Percentiles rank a stretch among this genome's conserved stretches.
These are phyloP conservation scores for Pyrocoelia pectoralis DNA, from an alignment of 2,888 invertebrate species.

Conservation along the genomic window DNA sequence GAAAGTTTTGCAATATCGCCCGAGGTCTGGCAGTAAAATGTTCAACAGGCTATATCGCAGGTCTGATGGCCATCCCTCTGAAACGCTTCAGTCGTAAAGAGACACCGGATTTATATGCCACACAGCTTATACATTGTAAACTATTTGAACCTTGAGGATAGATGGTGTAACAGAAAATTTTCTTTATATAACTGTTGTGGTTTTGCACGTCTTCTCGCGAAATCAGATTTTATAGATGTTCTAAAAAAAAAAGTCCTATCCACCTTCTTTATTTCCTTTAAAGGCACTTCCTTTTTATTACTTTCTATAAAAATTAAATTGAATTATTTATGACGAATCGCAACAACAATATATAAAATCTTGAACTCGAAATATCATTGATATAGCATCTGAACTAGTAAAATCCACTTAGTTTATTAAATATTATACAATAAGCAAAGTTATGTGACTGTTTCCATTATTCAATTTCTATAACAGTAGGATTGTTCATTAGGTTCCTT, in stretches of 20 bases:
- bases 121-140: slow-evolving; percentile 32
- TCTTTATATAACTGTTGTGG: slow-evolving; percentile 16
- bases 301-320: slow-evolving; percentile 8
- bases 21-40: slow-evolving; percentile 42
- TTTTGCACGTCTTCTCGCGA: slow-evolving; percentile 10
- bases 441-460: background rate
- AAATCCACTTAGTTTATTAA: background rate
- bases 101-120: slow-evolving; percentile 40
- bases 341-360: background rate
- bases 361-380: background rate
- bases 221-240: slow-evolving; percentile 6
- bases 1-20: slow-evolving; percentile 40
- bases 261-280: slow-evolving; percentile 10
- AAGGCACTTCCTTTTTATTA: slow-evolving; percentile 3
- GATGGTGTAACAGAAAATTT: slow-evolving; percentile 30
- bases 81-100: slow-evolving; percentile 41
- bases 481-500: background rate
- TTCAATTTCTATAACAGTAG: background rate
- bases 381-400: background rate
- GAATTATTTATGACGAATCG: slow-evolving; percentile 6
- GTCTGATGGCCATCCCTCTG: slow-evolving; percentile 40
- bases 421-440: background rate
- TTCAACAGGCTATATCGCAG: slow-evolving; percentile 44
- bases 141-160: slow-evolving; percentile 37
- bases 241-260: background rate